phyloP scores from a whole-genome alignment of 2,888 invertebrate species.

The Amblyjoppa fuscipennis region DNA sequence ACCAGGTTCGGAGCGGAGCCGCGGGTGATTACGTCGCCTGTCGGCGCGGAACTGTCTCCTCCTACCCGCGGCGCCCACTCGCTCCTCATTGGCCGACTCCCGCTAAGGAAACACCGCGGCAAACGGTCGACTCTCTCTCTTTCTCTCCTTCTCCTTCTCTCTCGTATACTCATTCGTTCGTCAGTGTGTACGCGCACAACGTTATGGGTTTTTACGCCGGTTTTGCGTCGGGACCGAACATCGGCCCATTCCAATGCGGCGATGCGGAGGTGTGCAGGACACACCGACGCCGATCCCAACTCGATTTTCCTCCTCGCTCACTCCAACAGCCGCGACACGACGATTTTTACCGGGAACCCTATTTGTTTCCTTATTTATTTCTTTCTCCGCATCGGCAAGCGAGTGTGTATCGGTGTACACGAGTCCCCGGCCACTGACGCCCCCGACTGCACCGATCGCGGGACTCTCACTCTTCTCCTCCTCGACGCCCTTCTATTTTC shows the following conservation, averaged over 20 bases:
- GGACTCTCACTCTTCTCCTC: slow-evolving; percentile 45
- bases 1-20: slow-evolving; percentile 73
- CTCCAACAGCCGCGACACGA: not conserved
- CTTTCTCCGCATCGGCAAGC: slow-evolving; percentile 16
- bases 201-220: slow-evolving; percentile 38
- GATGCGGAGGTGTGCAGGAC: slow-evolving; percentile 52
- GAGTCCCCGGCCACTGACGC: slow-evolving; percentile 38
- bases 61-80: slow-evolving; percentile 83
- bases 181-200: slow-evolving; percentile 32
- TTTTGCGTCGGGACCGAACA: slow-evolving; percentile 4
- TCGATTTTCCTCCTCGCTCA: slow-evolving; percentile 21
- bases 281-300: slow-evolving; percentile 32
- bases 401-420: not conserved
- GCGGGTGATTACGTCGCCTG: slow-evolving; percentile 84
- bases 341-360: slow-evolving; percentile 32
- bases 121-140: slow-evolving; percentile 60
- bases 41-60: slow-evolving; percentile 84
- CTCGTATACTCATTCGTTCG: slow-evolving; percentile 50
- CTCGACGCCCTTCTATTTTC: slow-evolving; percentile 25
- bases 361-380: slow-evolving; percentile 64
- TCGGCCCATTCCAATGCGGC: slow-evolving; percentile 40
- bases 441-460: slow-evolving; percentile 27
- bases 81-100: slow-evolving; percentile 79
- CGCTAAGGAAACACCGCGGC: slow-evolving; percentile 74
- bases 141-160: slow-evolving; percentile 47